Evolutionary conservation across 2,113 vertebrate species (phyloP), one percentile per base, ranked within the genome.

Genomic region (Pagrus major): DNA sequence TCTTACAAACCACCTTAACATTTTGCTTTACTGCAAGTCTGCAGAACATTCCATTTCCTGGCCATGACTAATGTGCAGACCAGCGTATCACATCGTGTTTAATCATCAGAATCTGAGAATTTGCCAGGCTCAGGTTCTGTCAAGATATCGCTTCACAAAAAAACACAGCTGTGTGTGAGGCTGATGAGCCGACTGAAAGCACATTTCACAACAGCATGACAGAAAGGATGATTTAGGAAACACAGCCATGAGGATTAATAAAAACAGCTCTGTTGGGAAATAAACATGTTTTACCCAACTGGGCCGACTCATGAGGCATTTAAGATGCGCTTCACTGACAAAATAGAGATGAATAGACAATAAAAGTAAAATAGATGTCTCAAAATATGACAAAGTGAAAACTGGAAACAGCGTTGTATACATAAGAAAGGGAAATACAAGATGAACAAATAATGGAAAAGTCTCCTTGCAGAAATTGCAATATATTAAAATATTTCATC

Each of bases 251-350:
- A 81, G 67, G 61, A 87, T 86, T 76, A 88, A 89, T 86, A 86
- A 76, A 55, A 86, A 56, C 66, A 5, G 33, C 63, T 84, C 82
- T 67, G n/a, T 51, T 58, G 78, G 88, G 86, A 87, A 88, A 89
- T 81, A 83, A 85, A 81, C 37, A 41, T 9, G 54, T 82, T 80
- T 78, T 69, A 78, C 35, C 33, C 42, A 63, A 64, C 64, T 18
- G 25, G 23, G 73, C 37, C 15, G 39, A 49, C 55, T 69, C 58
- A 60, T 21, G 29, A 41, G 78, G 56, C 37, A 80, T 61, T 54
- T 64, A 37, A 55, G 84, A 69, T 81, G 56, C 47, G 18, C 65
- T 54, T 54, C 25, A 44, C 75, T 68, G 76, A 70, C 63, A 49
- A 77, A 80, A 68, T 3, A 29, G 2, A 76, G 35, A 86, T 56